Evolutionary conservation across 1,140 invertebrate species (phyloP).

Genomic region (Agrilus planipennis): DNA sequence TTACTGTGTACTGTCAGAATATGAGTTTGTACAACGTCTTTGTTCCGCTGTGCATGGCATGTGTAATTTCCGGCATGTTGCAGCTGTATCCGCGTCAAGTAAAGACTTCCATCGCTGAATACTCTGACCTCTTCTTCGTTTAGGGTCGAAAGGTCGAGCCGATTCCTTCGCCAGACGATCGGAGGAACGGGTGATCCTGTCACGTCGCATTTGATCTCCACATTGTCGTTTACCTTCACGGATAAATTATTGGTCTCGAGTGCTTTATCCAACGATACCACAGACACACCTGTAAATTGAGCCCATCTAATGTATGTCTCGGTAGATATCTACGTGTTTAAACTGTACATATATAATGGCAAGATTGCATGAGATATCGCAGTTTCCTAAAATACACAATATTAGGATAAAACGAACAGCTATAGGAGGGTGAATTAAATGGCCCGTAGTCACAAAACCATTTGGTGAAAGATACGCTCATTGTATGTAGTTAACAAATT

Average conservation of each 20-base stretch:
- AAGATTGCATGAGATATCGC: no score
- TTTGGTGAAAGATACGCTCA: no score
- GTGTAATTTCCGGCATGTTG: constrained; percentile 73
- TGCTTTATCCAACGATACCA: constrained; percentile 61
- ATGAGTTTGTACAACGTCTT: constrained; percentile 65
- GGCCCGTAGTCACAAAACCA: no score
- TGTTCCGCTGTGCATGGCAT: constrained; percentile 62
- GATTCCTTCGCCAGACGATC: constrained; percentile 61
- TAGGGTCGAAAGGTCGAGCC: constrained; percentile 49
- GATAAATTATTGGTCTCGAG: constrained; percentile 57
- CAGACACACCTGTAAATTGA: constrained; percentile 49
- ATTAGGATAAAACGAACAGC: no score
- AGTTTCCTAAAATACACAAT: no score
- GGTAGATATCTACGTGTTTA: no score
- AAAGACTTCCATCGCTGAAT: constrained; percentile 62
- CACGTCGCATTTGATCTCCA: constrained; percentile 71
- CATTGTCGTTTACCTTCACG: constrained; percentile 61
- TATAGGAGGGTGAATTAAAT: no score
- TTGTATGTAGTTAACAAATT: no score
- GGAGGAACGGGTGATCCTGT: constrained; percentile 56
- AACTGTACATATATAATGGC: no score
- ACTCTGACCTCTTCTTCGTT: constrained; percentile 55
- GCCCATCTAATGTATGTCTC: no score
- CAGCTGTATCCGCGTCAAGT: constrained; percentile 61
- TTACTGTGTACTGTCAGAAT: constrained; percentile 65